A percentile compares a stretch with the other conserved stretches of the same genome.
Conservation (phyloP, 2,888 invertebrate species). For the Stratiomys singularior region DNA sequence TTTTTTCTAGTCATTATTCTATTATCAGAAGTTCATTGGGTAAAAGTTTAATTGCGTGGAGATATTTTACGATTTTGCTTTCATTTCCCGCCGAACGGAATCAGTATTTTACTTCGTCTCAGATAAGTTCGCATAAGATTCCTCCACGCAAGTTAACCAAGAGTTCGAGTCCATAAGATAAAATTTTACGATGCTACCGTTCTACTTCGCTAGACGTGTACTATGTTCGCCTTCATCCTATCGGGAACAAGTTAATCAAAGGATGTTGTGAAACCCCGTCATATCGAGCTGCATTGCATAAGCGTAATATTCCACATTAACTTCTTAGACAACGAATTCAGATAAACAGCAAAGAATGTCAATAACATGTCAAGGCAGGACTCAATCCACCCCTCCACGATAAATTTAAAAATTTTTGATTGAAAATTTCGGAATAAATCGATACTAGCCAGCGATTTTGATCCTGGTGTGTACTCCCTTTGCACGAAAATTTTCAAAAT, state of each 20-base stretch:
- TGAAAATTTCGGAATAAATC: no score
- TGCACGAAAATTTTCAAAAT: neutral
- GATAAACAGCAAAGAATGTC: no score
- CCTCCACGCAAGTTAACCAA: conserved; percentile 2
- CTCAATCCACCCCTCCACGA: no score
- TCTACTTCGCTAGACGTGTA: conserved; percentile 18
- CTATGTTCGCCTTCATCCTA: neutral
- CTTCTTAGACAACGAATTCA: no score
- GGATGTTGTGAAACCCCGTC: neutral
- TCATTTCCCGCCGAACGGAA: neutral
- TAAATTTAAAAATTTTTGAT: no score
- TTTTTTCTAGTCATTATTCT: neutral
- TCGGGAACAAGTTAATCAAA: neutral
- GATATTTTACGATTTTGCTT: conserved; percentile 43
- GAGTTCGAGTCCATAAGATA: conserved; percentile 38
- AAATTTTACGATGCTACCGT: conserved; percentile 43
- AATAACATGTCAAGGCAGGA: no score
- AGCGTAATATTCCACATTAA: no score
- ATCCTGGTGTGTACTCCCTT: no score
- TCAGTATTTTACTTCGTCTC: neutral
- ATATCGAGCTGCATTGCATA: no score
- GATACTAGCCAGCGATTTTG: no score
- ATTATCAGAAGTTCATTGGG: conserved; percentile 31
- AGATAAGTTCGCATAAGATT: conserved; percentile 21
- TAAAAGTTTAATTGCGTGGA: conserved; percentile 44